Evolutionary conservation across 1,140 invertebrate genomes (phyloP).

Genomic region (Wasmannia auropunctata): DNA sequence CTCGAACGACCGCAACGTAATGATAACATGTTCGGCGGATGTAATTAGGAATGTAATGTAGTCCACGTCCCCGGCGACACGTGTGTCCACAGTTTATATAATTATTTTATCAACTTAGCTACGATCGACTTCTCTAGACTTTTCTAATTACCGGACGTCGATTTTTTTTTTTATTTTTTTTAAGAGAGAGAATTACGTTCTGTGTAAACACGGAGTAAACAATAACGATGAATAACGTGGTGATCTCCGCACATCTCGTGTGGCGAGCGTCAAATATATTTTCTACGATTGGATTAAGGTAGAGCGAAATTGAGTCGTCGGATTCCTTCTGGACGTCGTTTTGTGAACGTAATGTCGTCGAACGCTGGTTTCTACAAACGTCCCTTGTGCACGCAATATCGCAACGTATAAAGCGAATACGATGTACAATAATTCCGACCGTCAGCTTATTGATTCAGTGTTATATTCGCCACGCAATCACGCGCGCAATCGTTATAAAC

Average conservation of each 20-base stretch:
- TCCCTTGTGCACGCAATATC: constrained; percentile 33
- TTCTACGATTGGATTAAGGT: constrained; percentile 10
- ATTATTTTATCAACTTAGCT: neutral
- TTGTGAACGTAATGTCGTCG: neutral
- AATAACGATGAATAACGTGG: neutral
- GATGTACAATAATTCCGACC: constrained; percentile 39
- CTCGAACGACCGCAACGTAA: constrained; percentile 28
- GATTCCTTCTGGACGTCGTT: neutral
- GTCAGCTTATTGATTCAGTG: constrained; percentile 29
- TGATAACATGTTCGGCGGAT: neutral
- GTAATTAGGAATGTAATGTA: constrained; percentile 16
- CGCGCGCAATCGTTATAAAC: neutral
- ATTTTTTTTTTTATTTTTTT: neutral
- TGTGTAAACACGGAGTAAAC: neutral
- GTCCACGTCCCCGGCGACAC: neutral
- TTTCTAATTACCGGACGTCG: neutral
- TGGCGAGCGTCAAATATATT: constrained; percentile 12
- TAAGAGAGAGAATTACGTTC: neutral
- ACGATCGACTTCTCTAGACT: neutral
- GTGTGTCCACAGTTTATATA: neutral
- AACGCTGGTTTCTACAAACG: constrained; percentile 27
- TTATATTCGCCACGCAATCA: constrained; percentile 26
- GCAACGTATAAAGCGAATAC: neutral
- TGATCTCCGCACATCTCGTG: neutral
- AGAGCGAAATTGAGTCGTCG: neutral